A percentile compares a stretch with the other conserved stretches of the same genome.
These are phyloP conservation scores for Psilopogon haemacephalus DNA, from an alignment of 2,113 vertebrate genomes.

Conservation along the genomic window DNA sequence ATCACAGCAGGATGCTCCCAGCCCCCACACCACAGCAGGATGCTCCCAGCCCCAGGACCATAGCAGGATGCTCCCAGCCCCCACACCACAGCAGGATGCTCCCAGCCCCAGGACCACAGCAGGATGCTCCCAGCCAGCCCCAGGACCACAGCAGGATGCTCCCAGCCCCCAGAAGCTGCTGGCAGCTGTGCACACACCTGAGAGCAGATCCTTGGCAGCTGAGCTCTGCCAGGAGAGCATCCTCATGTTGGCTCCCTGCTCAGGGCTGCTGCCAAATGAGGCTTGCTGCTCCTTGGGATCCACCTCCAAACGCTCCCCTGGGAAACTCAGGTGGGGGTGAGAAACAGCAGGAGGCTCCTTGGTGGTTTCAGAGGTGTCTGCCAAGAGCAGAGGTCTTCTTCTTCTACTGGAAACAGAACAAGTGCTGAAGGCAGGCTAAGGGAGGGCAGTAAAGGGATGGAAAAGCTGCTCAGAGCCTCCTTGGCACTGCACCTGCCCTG, in stretches of 20 bases:
- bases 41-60: too few species aligned
- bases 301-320: background rate
- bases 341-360: background rate
- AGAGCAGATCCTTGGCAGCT: slow-evolving; percentile 82
- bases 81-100: too few species aligned
- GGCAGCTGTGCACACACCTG: slow-evolving; percentile 72
- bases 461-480: background rate
- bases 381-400: slow-evolving; percentile 80
- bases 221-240: slow-evolving; percentile 56
- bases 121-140: too few species aligned
- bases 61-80: too few species aligned
- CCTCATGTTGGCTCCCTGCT: background rate
- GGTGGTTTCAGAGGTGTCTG: slow-evolving; percentile 61
- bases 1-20: too few species aligned
- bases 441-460: background rate
- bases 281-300: background rate
- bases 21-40: too few species aligned
- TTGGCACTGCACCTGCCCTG: background rate
- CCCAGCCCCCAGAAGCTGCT: background rate
- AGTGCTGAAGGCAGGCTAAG: background rate
- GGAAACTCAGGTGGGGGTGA: background rate
- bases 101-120: too few species aligned
- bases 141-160: too few species aligned
- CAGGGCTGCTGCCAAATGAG: background rate
- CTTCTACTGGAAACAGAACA: slow-evolving; percentile 63